phyloP scores from a whole-genome alignment of 1,140 invertebrate species.

The Orchestia grillus region DNA sequence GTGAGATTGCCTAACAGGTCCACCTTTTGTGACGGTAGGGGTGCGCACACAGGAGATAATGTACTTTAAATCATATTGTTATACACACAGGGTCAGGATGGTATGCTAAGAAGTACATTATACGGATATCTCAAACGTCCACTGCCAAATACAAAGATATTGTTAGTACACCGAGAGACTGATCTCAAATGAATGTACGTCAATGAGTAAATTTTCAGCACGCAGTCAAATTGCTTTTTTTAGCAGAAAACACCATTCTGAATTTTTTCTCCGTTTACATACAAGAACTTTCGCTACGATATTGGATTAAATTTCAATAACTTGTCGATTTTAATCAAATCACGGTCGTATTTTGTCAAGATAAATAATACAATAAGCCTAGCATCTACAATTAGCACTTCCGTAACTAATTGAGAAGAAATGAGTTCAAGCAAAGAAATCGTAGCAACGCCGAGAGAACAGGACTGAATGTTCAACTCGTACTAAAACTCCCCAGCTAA shows the following conservation, averaged over 20 bases:
- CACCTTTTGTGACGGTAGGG: slow-evolving; percentile 27
- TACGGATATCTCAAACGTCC: neutral
- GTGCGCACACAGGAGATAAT: neutral
- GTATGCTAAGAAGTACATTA: neutral
- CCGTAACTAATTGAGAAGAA: no score
- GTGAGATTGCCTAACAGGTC: slow-evolving; percentile 39
- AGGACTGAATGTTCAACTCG: neutral
- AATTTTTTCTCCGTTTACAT: neutral
- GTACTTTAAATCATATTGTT: neutral
- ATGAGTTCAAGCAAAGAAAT: neutral
- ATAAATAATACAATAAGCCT: no score
- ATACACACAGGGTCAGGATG: neutral
- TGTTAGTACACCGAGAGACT: neutral
- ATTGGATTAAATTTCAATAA: no score
- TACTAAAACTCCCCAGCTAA: neutral
- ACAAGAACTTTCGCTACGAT: neutral
- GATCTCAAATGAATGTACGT: no score
- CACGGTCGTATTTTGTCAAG: no score
- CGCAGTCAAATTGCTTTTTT: no score
- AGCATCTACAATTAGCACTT: no score
- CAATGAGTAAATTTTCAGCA: no score
- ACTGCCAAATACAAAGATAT: neutral
- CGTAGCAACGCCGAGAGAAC: neutral
- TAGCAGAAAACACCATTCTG: neutral
- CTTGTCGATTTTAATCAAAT: no score